Conservation (phyloP, 23 tunicate species). For the Corella eumyota region DNA sequence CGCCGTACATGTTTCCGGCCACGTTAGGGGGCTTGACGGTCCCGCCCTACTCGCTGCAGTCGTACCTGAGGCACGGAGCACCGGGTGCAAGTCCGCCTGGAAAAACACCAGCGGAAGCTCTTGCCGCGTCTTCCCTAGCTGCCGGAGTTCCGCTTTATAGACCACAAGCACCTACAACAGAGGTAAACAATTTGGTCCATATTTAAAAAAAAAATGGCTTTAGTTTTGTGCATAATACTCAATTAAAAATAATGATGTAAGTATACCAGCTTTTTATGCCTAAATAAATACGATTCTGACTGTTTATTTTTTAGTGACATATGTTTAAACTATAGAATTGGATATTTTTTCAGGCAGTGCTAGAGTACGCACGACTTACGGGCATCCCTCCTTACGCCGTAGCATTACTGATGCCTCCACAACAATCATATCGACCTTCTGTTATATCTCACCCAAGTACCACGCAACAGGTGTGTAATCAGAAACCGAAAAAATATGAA, state of each 20-base stretch:
- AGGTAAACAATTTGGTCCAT: no score
- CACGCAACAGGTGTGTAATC: slow-evolving; percentile 5
- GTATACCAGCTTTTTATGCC: no score
- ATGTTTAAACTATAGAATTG: no score
- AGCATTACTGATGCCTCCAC: not conserved
- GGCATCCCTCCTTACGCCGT: slow-evolving; percentile 8
- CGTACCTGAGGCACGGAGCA: slow-evolving; percentile 5
- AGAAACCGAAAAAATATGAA: no score
- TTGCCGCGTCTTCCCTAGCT: not conserved
- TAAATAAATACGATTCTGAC: no score
- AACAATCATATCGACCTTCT: slow-evolving; percentile 8
- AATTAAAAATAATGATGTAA: no score
- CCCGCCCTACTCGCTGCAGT: slow-evolving; percentile 7
- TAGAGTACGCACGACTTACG: slow-evolving; percentile 1
- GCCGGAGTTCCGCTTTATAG: not conserved
- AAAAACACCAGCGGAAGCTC: not conserved
- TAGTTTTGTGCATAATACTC: no score
- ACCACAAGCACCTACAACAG: not conserved
- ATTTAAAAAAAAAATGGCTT: no score
- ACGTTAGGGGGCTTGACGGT: slow-evolving; percentile 6
- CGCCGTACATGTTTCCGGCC: slow-evolving; percentile 12
- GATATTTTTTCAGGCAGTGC: no score
- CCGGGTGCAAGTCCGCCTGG: not conserved
- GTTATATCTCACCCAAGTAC: slow-evolving; percentile 4
- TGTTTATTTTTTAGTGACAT: no score